A percentile compares a stretch with the other conserved stretches of the same genome.
Conservation (phyloP, 2,113 vertebrate species). For the Syrmaticus mikado region DNA sequence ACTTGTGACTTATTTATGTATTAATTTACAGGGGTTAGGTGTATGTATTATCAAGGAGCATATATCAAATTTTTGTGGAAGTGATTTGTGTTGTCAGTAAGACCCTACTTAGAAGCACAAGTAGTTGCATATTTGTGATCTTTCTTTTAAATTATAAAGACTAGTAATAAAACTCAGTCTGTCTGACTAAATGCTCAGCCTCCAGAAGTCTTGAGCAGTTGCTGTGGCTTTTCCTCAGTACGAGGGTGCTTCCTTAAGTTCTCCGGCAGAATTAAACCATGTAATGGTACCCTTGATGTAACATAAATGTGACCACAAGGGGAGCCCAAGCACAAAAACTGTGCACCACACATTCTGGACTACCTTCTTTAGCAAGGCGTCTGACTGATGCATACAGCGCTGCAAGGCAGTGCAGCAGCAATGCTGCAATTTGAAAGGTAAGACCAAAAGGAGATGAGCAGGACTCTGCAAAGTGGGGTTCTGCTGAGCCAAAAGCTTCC, state of each 20-base stretch:
- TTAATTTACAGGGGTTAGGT: neutral
- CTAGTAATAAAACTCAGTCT: neutral
- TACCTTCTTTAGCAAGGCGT: neutral
- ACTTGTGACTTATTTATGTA: neutral
- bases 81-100: neutral
- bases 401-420: neutral
- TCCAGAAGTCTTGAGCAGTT: neutral
- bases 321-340: neutral
- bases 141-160: neutral
- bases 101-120: neutral
- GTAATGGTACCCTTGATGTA: neutral
- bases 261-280: neutral
- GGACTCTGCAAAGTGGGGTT: rapidly evolving
- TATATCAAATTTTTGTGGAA: neutral
- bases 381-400: rapidly evolving
- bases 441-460: neutral
- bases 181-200: neutral
- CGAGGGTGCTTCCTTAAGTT: neutral
- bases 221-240: neutral
- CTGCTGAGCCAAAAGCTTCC: neutral
- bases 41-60: neutral
- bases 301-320: neutral
- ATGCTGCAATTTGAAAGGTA: neutral
- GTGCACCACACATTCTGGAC: rapidly evolving
- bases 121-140: neutral